Evolutionary conservation across 2,888 invertebrate species (phyloP).

Genomic region (Spilosoma lubricipeda): DNA sequence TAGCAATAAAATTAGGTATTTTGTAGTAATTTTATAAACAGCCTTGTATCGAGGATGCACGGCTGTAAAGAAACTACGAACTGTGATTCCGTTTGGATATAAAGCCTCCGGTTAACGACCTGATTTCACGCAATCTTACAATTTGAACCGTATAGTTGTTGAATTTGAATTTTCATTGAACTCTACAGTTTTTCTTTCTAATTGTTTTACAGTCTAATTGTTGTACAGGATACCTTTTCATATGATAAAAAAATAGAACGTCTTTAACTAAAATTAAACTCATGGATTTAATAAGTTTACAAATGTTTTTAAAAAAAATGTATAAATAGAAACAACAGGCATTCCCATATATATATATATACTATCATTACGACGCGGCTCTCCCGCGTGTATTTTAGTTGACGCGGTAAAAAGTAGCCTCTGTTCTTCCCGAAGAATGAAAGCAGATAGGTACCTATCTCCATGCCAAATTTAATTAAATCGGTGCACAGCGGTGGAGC

Average conservation of each 20-base stretch:
- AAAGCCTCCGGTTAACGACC: slow-evolving; percentile 16
- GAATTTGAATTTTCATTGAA: background rate
- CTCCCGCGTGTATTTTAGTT: too few relatives aligned
- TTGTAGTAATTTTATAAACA: slow-evolving; percentile 13
- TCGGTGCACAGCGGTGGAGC: too few relatives aligned
- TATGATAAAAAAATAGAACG: background rate
- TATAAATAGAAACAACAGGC: too few relatives aligned
- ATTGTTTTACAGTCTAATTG: background rate
- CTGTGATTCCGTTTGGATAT: slow-evolving; percentile 29
- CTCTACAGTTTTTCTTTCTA: background rate
- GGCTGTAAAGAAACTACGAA: slow-evolving; percentile 24
- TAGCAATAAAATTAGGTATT: background rate
- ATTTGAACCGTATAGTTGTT: slow-evolving; percentile 1
- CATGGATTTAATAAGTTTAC: background rate
- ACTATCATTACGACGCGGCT: too few relatives aligned
- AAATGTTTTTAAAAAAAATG: background rate
- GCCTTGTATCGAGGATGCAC: slow-evolving; percentile 43
- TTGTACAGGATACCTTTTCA: background rate
- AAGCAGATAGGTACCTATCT: too few relatives aligned
- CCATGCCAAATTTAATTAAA: too few relatives aligned
- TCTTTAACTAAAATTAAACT: background rate
- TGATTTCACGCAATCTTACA: slow-evolving; percentile 25
- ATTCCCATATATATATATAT: too few relatives aligned
- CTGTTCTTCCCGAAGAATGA: too few relatives aligned
- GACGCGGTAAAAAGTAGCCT: too few relatives aligned